Evolutionary conservation across 2,797 vertebrate genomes (phyloP).

Genomic region (Gymnothorax javanicus): DNA sequence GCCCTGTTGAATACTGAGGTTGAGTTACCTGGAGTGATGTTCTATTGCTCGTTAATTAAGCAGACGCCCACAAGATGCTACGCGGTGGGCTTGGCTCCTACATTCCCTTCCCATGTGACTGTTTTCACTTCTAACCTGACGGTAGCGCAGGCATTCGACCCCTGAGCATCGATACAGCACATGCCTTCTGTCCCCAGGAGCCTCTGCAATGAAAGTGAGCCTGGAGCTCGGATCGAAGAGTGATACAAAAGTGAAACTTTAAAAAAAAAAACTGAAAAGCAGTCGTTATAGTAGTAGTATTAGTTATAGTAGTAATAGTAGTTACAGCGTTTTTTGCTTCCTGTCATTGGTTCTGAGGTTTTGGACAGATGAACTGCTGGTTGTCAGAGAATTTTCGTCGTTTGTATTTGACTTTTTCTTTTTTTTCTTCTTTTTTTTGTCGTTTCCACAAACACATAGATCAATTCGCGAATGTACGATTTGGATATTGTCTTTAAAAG

Average conservation of each 20-base stretch:
- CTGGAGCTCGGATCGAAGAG: slow-evolving; percentile 53
- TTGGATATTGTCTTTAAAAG: slow-evolving; percentile 55
- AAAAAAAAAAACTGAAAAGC: slow-evolving; percentile 46
- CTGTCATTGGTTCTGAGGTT: slow-evolving; percentile 38
- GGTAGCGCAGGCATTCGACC: slow-evolving; percentile 57
- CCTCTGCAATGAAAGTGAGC: slow-evolving; percentile 69
- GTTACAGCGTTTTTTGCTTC: slow-evolving; percentile 36
- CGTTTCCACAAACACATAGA: slow-evolving; percentile 45
- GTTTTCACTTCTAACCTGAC: slow-evolving; percentile 50
- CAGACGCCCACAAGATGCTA: slow-evolving; percentile 26
- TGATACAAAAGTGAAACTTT: slow-evolving; percentile 50
- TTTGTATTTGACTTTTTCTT: slow-evolving; percentile 23
- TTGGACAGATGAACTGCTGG: slow-evolving; percentile 55
- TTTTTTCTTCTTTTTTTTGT: slow-evolving; percentile 42
- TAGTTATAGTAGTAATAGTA: slow-evolving; percentile 41
- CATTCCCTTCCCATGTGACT: slow-evolving; percentile 35
- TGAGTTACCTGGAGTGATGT: slow-evolving; percentile 2
- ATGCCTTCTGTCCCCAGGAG: slow-evolving; percentile 54
- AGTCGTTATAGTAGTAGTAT: slow-evolving; percentile 51
- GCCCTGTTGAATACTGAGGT: slow-evolving; percentile 30
- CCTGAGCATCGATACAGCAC: slow-evolving; percentile 65
- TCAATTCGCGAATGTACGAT: slow-evolving; percentile 37
- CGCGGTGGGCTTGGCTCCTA: slow-evolving; percentile 12
- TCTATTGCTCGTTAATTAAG: slow-evolving; percentile 30
- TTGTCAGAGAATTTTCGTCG: slow-evolving; percentile 38